Evolutionary conservation across 2,113 vertebrate genomes (phyloP).

Genomic region (Nyctibius bracteatus): DNA sequence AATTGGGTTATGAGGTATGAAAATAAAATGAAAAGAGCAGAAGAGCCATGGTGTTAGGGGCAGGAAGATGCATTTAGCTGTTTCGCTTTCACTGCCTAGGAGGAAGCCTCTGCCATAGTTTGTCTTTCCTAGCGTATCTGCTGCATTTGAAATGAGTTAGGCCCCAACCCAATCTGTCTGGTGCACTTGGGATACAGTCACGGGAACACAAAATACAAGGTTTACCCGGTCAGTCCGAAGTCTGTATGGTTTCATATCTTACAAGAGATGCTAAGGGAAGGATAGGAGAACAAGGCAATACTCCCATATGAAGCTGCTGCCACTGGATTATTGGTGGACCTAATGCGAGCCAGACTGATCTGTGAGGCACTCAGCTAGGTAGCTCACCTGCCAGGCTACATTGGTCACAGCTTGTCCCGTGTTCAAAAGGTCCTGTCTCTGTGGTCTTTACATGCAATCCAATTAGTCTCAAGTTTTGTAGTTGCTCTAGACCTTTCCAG

Average conservation of each 20-base stretch:
- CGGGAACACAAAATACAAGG: background rate
- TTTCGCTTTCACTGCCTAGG: background rate
- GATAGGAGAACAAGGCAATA: background rate
- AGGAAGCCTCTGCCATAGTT: background rate
- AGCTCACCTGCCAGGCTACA: background rate
- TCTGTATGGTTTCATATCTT: background rate
- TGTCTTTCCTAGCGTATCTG: background rate
- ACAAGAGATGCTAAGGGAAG: background rate
- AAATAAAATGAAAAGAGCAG: background rate
- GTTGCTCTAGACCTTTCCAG: background rate
- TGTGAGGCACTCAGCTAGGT: background rate
- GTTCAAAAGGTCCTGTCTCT: background rate
- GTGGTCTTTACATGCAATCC: background rate
- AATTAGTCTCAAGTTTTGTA: background rate
- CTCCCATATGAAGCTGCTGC: background rate
- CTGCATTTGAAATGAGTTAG: background rate
- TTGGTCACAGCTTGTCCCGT: background rate
- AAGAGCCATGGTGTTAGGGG: background rate
- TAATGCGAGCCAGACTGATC: background rate
- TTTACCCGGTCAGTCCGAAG: background rate
- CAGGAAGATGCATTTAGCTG: background rate
- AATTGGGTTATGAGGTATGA: background rate
- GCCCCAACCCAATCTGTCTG: background rate
- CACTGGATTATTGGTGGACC: background rate
- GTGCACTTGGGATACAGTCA: background rate